phyloP scores from a whole-genome alignment of 2,888 invertebrate genomes.

The Oxyteleia sp. region DNA sequence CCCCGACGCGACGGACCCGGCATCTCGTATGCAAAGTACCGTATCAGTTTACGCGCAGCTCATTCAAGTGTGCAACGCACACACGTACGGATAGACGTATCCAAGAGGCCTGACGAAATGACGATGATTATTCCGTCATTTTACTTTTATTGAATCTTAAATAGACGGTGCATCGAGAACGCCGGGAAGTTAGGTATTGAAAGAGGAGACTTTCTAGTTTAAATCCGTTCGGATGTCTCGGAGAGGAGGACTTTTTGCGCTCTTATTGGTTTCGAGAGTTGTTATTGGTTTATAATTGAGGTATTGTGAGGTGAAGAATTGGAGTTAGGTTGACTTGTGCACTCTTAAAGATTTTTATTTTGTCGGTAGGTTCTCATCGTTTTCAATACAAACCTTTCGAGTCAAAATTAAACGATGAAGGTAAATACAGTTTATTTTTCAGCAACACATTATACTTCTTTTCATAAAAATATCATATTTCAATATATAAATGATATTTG shows the following conservation, averaged over 20 bases:
- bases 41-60: conserved; percentile 78
- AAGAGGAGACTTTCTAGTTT: conserved; percentile 47
- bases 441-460: too few species aligned
- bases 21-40: conserved; percentile 81
- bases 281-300: conserved; percentile 2
- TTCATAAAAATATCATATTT: too few species aligned
- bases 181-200: conserved; percentile 33
- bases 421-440: too few species aligned
- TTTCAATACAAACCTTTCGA: too few species aligned
- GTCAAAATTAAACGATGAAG: too few species aligned
- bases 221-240: conserved; percentile 30
- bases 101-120: conserved; percentile 46
- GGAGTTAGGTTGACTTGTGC: too few species aligned
- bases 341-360: too few species aligned
- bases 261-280: not conserved
- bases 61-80: conserved; percentile 70
- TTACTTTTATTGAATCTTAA: conserved; percentile 66
- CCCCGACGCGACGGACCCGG: conserved; percentile 80
- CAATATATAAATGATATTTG: too few species aligned
- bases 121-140: conserved; percentile 61
- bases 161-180: conserved; percentile 38
- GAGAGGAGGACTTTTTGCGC: not conserved
- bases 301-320: too few species aligned
- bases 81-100: conserved; percentile 22
- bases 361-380: too few species aligned